Conservation (phyloP, 2,888 invertebrate species). For the Nemoura dubitans region DNA sequence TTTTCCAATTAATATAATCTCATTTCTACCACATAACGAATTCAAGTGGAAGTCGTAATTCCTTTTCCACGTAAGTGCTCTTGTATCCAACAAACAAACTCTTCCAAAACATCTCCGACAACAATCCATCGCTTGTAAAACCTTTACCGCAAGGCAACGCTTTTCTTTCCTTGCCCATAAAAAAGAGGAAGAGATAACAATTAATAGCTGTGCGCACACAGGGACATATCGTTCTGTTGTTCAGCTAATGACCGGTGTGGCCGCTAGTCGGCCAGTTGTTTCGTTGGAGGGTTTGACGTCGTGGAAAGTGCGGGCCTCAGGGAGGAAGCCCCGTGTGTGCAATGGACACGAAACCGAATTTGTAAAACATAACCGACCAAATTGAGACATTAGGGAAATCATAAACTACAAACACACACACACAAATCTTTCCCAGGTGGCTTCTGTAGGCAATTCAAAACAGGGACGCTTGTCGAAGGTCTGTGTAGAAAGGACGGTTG, state of each 20-base stretch:
- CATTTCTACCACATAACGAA: not conserved
- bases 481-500: not conserved
- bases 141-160: too few relatives aligned
- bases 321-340: not conserved
- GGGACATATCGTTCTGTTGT: not conserved
- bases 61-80: not conserved
- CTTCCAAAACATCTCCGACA: too few relatives aligned
- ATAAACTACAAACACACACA: not conserved
- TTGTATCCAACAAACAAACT: not conserved
- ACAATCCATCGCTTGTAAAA: too few relatives aligned
- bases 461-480: not conserved
- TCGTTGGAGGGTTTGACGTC: not conserved
- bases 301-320: not conserved
- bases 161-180: not conserved
- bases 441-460: not conserved
- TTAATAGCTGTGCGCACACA: not conserved
- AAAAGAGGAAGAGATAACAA: not conserved
- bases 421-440: not conserved
- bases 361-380: not conserved
- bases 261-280: not conserved
- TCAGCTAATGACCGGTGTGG: not conserved
- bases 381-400: constrained; percentile 7
- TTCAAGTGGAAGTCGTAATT: constrained; percentile 9
- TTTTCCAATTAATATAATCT: not conserved
- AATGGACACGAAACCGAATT: not conserved